Percentiles rank a stretch among this genome's conserved stretches.
These are phyloP conservation scores for Agrotis clavis DNA, from an alignment of 2,888 invertebrate species.

Conservation along the genomic window DNA sequence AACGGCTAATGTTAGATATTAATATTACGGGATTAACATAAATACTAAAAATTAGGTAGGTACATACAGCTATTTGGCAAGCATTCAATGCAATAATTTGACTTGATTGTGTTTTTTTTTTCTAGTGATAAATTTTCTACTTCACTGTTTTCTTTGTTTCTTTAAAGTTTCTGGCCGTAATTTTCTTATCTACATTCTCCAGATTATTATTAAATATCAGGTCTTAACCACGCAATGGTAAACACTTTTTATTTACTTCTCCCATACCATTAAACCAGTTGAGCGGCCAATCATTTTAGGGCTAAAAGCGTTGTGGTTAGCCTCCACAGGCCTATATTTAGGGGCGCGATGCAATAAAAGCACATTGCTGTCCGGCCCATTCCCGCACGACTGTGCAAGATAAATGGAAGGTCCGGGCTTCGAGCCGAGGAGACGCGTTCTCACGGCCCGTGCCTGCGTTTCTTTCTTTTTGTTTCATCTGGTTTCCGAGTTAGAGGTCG, in stretches of 20 bases:
- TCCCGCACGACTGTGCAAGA: constrained; percentile 90
- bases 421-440: constrained; percentile 87
- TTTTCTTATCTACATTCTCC: neutral
- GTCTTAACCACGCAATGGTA: constrained; percentile 17
- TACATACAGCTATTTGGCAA: constrained; percentile 34
- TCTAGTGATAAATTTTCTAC: neutral
- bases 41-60: constrained; percentile 30
- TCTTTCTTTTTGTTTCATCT: constrained; percentile 88
- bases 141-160: neutral
- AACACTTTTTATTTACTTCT: constrained; percentile 57
- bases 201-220: neutral
- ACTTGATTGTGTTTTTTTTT: constrained; percentile 9
- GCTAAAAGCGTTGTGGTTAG: constrained; percentile 83
- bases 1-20: constrained; percentile 34
- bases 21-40: constrained; percentile 28
- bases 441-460: constrained; percentile 89
- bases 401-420: constrained; percentile 86
- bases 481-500: constrained; percentile 90
- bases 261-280: constrained; percentile 74
- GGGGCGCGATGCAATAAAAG: constrained; percentile 90
- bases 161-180: neutral
- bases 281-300: constrained; percentile 81
- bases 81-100: constrained; percentile 30
- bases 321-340: constrained; percentile 88
- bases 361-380: constrained; percentile 87